phyloP scores from a whole-genome alignment of 2,113 vertebrate species.

The Tor tambroides region DNA sequence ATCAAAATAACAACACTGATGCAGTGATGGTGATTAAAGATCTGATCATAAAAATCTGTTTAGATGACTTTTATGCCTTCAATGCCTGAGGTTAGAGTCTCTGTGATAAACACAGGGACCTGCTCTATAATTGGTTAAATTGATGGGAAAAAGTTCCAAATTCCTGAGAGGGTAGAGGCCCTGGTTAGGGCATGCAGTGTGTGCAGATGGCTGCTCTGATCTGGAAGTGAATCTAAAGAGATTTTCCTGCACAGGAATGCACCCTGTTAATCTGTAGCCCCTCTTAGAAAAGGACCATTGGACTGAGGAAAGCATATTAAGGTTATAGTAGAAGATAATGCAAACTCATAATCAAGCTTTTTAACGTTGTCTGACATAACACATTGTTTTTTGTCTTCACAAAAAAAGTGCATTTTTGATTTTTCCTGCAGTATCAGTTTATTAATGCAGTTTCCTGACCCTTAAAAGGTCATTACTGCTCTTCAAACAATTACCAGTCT shows the following conservation, averaged over 20 bases:
- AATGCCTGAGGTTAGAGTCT: constrained; percentile 69
- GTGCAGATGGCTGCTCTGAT: constrained; percentile 57
- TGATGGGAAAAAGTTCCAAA: constrained; percentile 61
- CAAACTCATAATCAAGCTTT: background rate
- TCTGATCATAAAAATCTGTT: constrained; percentile 11
- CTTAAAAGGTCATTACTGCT: background rate
- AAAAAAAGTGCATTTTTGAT: background rate
- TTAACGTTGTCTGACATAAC: background rate
- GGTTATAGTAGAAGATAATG: background rate
- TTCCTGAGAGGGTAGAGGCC: constrained; percentile 70
- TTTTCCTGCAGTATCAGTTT: background rate
- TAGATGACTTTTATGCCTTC: background rate
- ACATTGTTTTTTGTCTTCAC: background rate
- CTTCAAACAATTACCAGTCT: background rate
- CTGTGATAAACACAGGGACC: constrained; percentile 72
- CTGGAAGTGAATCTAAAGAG: constrained; percentile 34
- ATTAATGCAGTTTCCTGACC: background rate
- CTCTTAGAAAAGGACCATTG: background rate
- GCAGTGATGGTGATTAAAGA: background rate
- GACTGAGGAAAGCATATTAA: background rate
- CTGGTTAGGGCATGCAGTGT: constrained; percentile 69
- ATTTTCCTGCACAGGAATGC: constrained; percentile 38
- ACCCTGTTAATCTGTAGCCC: constrained; percentile 3
- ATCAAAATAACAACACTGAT: background rate
- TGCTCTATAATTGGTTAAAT: constrained; percentile 71